A percentile compares a stretch with the other conserved stretches of the same genome.
phyloP scores from a whole-genome alignment of 2,888 invertebrate species.

The Oscheius sp. region DNA sequence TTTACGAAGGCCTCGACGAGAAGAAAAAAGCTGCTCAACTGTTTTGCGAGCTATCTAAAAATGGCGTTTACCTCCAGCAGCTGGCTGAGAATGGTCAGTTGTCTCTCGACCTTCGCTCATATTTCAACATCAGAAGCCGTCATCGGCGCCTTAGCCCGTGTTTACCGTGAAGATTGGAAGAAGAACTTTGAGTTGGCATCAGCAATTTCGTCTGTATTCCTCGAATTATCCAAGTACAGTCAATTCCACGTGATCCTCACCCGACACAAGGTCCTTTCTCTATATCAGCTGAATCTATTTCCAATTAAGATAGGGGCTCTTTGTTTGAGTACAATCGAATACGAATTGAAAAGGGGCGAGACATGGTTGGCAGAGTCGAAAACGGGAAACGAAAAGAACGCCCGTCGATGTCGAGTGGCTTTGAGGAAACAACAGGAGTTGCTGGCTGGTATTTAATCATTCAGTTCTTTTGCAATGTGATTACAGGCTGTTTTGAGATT shows the following conservation, averaged over 20 bases:
- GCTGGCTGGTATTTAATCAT: slow-evolving; percentile 78
- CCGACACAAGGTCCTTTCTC: slow-evolving; percentile 85
- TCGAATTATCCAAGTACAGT: slow-evolving; percentile 94
- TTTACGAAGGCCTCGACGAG: slow-evolving; percentile 89
- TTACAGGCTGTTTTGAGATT: slow-evolving; percentile 87
- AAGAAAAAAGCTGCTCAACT: slow-evolving; percentile 90
- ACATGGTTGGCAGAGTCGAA: slow-evolving; percentile 81
- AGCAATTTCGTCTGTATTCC: slow-evolving; percentile 95
- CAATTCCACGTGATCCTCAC: slow-evolving; percentile 93
- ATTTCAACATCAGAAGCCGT: slow-evolving; percentile 80
- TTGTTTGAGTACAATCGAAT: slow-evolving; percentile 94
- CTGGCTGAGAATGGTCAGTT: slow-evolving; percentile 88
- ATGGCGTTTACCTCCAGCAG: slow-evolving; percentile 92
- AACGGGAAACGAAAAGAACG: slow-evolving; percentile 67
- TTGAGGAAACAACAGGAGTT: slow-evolving; percentile 94
- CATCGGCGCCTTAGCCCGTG: slow-evolving; percentile 92
- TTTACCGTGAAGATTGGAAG: slow-evolving; percentile 96
- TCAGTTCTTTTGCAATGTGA: too few relatives aligned
- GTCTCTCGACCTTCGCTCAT: not conserved
- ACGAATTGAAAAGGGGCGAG: slow-evolving; percentile 91
- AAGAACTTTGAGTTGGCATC: slow-evolving; percentile 94
- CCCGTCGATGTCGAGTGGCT: slow-evolving; percentile 85
- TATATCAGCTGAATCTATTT: not conserved
- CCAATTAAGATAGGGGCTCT: slow-evolving; percentile 81
- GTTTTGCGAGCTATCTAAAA: slow-evolving; percentile 89